Conservation (phyloP, 1,140 invertebrate genomes). For the Solenopsis fugax region DNA sequence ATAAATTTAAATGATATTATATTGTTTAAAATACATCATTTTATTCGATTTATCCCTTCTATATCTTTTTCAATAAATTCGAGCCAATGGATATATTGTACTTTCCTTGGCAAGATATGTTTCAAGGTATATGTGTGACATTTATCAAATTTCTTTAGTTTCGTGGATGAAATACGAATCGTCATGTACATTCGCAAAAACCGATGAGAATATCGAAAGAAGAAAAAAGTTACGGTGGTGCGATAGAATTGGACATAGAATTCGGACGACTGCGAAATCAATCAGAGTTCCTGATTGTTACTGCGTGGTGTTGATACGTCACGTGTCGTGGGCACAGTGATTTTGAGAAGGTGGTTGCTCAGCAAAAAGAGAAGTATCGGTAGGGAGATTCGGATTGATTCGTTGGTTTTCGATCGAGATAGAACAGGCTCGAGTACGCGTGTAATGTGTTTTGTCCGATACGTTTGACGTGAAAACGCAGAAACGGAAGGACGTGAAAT, state of each 20-base stretch:
- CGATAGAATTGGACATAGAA: constrained; percentile 16
- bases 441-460: background rate
- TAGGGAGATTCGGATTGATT: constrained; percentile 53
- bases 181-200: background rate
- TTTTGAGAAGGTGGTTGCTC: constrained; percentile 54
- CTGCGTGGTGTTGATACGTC: constrained; percentile 79
- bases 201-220: background rate
- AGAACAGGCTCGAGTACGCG: constrained; percentile 37
- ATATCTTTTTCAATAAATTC: background rate
- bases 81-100: background rate
- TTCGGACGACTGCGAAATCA: constrained; percentile 74
- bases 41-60: background rate
- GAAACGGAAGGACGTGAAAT: background rate
- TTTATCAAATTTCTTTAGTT: background rate
- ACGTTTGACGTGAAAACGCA: background rate
- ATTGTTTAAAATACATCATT: background rate
- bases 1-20: background rate
- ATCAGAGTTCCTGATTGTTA: constrained; percentile 82
- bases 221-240: background rate
- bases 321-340: constrained; percentile 52
- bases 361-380: constrained; percentile 48
- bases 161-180: background rate
- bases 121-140: background rate
- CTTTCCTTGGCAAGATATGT: background rate
- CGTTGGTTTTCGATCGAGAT: constrained; percentile 48